Conservation (phyloP, 2,797 vertebrate species). For the Argya squamiceps region DNA sequence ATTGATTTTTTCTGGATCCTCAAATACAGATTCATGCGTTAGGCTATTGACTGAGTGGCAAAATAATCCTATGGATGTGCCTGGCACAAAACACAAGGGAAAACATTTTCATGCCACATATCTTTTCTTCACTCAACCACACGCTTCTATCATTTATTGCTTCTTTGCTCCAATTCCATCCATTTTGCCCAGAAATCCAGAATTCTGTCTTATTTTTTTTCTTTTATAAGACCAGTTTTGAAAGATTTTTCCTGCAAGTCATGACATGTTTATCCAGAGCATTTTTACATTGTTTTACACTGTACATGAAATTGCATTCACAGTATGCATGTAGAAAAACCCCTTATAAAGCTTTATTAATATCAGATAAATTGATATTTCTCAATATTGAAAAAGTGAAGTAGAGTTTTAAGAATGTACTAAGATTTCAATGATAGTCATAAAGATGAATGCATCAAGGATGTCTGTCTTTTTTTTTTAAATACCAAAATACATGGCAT, state of each 20-base stretch:
- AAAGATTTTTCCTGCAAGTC: not conserved
- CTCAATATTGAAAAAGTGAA: not conserved
- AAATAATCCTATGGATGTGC: not conserved
- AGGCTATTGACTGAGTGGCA: not conserved
- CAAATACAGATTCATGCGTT: not conserved
- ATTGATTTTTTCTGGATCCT: not conserved
- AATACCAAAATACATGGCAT: not conserved
- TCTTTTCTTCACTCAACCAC: not conserved
- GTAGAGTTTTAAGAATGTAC: not conserved
- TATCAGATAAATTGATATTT: not conserved
- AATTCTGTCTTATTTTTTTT: too few species aligned
- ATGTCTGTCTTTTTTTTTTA: not conserved
- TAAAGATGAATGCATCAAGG: not conserved
- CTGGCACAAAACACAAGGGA: not conserved
- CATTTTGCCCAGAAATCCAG: not conserved
- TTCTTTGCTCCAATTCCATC: not conserved
- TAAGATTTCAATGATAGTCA: not conserved
- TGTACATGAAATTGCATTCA: not conserved
- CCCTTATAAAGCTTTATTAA: not conserved
- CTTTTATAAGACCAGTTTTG: not conserved
- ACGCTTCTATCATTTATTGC: not conserved
- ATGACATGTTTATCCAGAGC: not conserved
- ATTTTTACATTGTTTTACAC: not conserved
- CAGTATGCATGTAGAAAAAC: not conserved
- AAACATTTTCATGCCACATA: not conserved